Evolutionary conservation across 2,113 vertebrate genomes (phyloP).

Genomic region (Myxocyprinus asiaticus): DNA sequence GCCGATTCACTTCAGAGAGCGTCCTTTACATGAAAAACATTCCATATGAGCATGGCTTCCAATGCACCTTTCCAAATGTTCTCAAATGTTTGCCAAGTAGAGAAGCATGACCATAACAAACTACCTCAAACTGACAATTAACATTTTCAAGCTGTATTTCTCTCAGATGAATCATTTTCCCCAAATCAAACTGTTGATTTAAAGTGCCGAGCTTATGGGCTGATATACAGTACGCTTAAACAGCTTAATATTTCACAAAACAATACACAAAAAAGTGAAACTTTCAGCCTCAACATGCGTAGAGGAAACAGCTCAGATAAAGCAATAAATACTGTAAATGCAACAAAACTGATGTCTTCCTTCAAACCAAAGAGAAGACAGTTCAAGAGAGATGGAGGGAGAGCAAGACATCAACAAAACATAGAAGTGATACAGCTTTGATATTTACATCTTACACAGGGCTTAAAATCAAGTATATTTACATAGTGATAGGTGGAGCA

Average conservation of each 20-base stretch:
- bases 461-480: conserved; percentile 46
- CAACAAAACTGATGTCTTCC: background rate
- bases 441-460: conserved; percentile 38
- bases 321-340: conserved; percentile 34
- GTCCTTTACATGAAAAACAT: background rate
- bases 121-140: too few relatives aligned
- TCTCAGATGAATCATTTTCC: background rate
- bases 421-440: conserved; percentile 21
- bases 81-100: background rate
- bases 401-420: background rate
- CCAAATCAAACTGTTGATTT: background rate
- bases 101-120: background rate
- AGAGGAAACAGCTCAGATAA: background rate
- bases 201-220: conserved; percentile 8
- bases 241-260: background rate
- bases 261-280: background rate
- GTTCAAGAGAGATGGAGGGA: conserved; percentile 23
- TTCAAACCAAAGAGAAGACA: conserved; percentile 4
- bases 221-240: conserved; percentile 4
- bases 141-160: background rate
- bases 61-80: conserved; percentile 3
- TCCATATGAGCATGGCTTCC: background rate
- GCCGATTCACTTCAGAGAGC: background rate
- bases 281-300: conserved; percentile 16
- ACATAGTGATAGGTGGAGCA: conserved; percentile 34